phyloP scores from a whole-genome alignment of 2,113 vertebrate genomes.

The Puntigrus tetrazona region DNA sequence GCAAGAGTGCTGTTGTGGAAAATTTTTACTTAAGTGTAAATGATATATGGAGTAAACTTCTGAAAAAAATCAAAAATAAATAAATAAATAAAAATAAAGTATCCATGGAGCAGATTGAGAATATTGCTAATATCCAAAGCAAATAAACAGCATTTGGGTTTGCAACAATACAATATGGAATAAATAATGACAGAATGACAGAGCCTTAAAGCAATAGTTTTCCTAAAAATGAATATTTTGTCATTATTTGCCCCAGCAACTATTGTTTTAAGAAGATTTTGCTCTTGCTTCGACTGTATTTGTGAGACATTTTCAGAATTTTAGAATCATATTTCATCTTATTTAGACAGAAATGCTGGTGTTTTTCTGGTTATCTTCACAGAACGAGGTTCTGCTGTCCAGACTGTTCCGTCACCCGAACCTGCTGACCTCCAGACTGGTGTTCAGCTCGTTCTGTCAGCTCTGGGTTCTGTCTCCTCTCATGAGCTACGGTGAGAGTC shows the following conservation, averaged over 20 bases:
- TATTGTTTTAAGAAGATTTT: neutral
- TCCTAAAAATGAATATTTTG: too few species aligned
- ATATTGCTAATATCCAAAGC: neutral
- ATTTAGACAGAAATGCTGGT: neutral
- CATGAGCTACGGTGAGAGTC: conserved; percentile 90
- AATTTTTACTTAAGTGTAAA: too few species aligned
- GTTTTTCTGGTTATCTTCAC: conserved; percentile 15
- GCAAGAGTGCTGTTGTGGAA: neutral
- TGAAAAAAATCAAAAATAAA: neutral
- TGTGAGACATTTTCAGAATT: neutral
- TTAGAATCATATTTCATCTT: neutral
- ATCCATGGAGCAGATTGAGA: neutral
- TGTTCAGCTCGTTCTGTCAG: conserved; percentile 90
- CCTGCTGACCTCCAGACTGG: conserved; percentile 88
- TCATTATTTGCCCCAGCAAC: neutral
- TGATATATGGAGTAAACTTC: neutral
- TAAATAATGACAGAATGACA: neutral
- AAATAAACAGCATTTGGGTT: neutral
- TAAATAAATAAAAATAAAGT: neutral
- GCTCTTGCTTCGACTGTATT: too few species aligned
- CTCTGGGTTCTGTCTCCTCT: conserved; percentile 95
- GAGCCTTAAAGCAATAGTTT: too few species aligned
- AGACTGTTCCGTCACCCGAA: conserved; percentile 89
- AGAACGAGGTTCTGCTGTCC: conserved; percentile 91
- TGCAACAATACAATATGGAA: neutral